Evolutionary conservation across 1,140 invertebrate species (phyloP).

Genomic region (Danaus melanippus): DNA sequence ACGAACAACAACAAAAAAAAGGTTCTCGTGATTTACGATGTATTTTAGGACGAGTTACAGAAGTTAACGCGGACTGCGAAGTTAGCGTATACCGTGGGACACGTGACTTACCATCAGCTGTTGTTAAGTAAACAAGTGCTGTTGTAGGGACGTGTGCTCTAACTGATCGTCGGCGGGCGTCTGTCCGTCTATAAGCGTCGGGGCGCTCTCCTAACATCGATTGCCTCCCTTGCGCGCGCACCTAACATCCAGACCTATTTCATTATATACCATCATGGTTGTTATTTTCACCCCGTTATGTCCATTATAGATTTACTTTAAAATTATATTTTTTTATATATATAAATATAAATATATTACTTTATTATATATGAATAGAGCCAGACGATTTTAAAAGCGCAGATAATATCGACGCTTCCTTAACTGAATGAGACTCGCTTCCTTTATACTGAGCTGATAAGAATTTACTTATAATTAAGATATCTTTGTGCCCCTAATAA

Average conservation of each 20-base stretch:
- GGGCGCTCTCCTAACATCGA: slow-evolving; percentile 59
- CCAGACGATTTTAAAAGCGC: slow-evolving; percentile 5
- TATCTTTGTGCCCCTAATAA: too few relatives aligned
- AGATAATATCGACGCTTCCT: slow-evolving; percentile 21
- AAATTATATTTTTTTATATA: too few relatives aligned
- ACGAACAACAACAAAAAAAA: too few relatives aligned
- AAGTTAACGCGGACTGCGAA: too few relatives aligned
- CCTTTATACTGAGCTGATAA: slow-evolving; percentile 17
- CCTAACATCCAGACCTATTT: slow-evolving; percentile 53
- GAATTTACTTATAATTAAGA: slow-evolving; percentile 8
- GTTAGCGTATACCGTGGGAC: slow-evolving; percentile 15
- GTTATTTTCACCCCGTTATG: slow-evolving; percentile 70
- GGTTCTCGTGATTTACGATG: too few relatives aligned
- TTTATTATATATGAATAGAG: too few relatives aligned
- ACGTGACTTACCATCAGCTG: slow-evolving; percentile 72
- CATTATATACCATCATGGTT: slow-evolving; percentile 68
- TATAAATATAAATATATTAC: too few relatives aligned
- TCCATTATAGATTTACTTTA: slow-evolving; percentile 35
- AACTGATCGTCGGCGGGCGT: slow-evolving; percentile 63
- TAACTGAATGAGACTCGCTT: slow-evolving; percentile 15
- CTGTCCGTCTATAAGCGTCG: slow-evolving; percentile 61
- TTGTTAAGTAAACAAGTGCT: slow-evolving; percentile 65
- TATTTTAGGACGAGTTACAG: too few relatives aligned
- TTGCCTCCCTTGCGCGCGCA: slow-evolving; percentile 62
- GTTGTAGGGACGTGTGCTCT: slow-evolving; percentile 55